These are phyloP conservation scores for Poeciliopsis occidentalis DNA, from an alignment of 2,113 vertebrate species.

Conservation along the genomic window DNA sequence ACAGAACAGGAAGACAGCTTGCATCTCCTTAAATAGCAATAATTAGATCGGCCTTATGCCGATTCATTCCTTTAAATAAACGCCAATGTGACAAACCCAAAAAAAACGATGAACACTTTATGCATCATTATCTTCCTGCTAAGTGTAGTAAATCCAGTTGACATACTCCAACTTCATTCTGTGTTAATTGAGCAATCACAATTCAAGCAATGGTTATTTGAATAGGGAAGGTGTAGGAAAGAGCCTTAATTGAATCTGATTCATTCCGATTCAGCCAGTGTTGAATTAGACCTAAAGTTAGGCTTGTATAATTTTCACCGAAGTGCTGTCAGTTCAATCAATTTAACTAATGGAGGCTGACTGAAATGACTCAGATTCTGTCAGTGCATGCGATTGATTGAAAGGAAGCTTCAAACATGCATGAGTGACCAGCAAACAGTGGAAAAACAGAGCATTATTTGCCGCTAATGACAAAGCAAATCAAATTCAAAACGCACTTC, in stretches of 20 bases:
- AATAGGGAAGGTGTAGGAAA: background rate
- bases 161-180: background rate
- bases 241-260: slow-evolving; percentile 13
- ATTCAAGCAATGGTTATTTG: background rate
- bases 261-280: background rate
- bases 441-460: slow-evolving; percentile 18
- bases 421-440: slow-evolving; percentile 30
- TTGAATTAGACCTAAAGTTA: background rate
- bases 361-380: slow-evolving; percentile 51
- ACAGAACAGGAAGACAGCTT: slow-evolving; percentile 35
- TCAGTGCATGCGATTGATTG: slow-evolving; percentile 9
- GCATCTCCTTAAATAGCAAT: background rate
- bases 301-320: background rate
- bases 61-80: background rate
- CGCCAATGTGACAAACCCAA: background rate
- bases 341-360: slow-evolving; percentile 1
- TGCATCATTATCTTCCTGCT: slow-evolving; percentile 19
- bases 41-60: background rate
- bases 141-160: slow-evolving; percentile 47
- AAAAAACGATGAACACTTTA: background rate
- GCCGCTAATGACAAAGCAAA: slow-evolving; percentile 14
- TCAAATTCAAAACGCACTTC: slow-evolving; percentile 1
- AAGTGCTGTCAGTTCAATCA: background rate
- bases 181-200: background rate
- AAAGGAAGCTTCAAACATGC: slow-evolving; percentile 42